Conservation (phyloP, 2,797 vertebrate genomes). For the Yasuhikotakia modesta region DNA sequence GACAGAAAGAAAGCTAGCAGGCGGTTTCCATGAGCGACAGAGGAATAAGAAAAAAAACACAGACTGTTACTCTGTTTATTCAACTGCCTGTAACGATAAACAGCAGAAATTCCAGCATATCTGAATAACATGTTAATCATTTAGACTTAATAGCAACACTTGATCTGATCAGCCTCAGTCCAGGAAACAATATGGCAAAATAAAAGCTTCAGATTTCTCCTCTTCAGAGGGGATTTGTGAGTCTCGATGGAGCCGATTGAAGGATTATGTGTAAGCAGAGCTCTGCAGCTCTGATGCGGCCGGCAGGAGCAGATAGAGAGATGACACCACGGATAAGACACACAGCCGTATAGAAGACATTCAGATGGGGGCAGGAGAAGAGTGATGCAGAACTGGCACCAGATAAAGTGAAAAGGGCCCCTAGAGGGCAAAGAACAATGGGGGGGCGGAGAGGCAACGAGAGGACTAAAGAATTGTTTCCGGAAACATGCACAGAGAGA, state of each 20-base stretch:
- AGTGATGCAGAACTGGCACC: conserved; percentile 55
- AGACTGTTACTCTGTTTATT: conserved; percentile 1
- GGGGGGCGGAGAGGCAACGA: conserved; percentile 58
- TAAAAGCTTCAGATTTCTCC: neutral
- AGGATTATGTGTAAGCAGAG: conserved; percentile 41
- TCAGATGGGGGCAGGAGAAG: conserved; percentile 64
- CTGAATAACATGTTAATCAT: neutral
- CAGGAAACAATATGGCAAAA: neutral
- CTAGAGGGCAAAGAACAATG: conserved; percentile 62
- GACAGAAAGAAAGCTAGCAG: conserved; percentile 45
- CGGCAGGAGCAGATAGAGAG: conserved; percentile 68
- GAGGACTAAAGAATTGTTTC: conserved; percentile 70
- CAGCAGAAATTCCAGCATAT: neutral
- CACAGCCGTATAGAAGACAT: conserved; percentile 68
- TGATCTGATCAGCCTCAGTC: neutral
- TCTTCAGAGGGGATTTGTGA: neutral
- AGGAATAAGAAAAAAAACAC: conserved; percentile 38
- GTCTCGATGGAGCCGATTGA: conserved; percentile 8
- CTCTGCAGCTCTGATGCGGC: conserved; percentile 46
- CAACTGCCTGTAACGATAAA: neutral
- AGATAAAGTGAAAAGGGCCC: conserved; percentile 63
- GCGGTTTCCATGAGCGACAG: conserved; percentile 38
- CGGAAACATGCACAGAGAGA: conserved; percentile 72
- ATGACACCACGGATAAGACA: conserved; percentile 76
- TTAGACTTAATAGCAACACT: neutral